Percentiles rank a stretch among this genome's conserved stretches.
Evolutionary conservation across 2,113 vertebrate species (phyloP).

Genomic region (Odocoileus virginianus): DNA sequence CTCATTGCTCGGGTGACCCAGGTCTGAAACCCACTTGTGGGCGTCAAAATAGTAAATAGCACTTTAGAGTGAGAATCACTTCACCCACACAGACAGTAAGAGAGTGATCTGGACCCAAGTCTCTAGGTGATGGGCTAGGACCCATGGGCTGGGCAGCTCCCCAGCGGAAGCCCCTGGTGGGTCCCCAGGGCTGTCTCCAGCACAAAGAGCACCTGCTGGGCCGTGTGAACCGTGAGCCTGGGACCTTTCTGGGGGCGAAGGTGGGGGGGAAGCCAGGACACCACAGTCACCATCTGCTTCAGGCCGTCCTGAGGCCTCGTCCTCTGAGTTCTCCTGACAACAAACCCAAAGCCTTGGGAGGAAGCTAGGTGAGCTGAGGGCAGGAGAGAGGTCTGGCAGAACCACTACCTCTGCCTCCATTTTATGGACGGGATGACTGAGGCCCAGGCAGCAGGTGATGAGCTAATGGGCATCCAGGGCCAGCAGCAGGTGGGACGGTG

Average conservation of each 20-base stretch:
- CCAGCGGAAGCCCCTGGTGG: neutral
- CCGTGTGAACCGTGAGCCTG: neutral
- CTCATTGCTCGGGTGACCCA: rapidly evolving
- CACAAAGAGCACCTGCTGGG: neutral
- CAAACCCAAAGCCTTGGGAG: neutral
- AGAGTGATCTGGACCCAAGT: neutral
- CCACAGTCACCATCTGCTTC: neutral
- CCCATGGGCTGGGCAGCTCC: neutral
- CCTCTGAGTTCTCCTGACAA: neutral
- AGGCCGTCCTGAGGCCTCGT: neutral
- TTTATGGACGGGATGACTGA: rapidly evolving
- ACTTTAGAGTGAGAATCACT: rapidly evolving
- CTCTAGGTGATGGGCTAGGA: neutral
- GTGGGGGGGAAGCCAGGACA: neutral
- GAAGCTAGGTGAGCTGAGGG: neutral
- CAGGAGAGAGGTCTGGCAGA: neutral
- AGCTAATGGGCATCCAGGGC: rapidly evolving
- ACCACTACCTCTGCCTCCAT: rapidly evolving
- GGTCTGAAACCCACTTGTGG: neutral
- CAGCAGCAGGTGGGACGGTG: rapidly evolving
- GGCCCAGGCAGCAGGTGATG: rapidly evolving
- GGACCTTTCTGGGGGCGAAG: neutral
- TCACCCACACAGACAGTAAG: neutral
- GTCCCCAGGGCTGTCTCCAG: neutral
- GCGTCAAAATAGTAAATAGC: neutral